A percentile compares a stretch with the other conserved stretches of the same genome.
phyloP scores from a whole-genome alignment of 1,140 invertebrate species.

The Drosophila leontia region DNA sequence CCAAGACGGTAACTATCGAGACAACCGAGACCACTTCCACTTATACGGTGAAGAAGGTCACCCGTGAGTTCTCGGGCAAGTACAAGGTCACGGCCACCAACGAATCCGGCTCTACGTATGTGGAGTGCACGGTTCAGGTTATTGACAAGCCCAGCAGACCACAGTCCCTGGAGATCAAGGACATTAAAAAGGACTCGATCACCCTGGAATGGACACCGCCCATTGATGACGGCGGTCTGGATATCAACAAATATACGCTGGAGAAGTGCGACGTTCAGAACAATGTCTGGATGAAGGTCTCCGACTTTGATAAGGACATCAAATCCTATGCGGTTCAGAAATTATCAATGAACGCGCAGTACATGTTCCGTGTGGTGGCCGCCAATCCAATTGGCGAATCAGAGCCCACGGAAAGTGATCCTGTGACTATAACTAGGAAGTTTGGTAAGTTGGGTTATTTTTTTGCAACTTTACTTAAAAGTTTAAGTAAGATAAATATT shows the following conservation, averaged over 20 bases:
- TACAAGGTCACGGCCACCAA: slow-evolving; percentile 90
- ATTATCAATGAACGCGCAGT: slow-evolving; percentile 91
- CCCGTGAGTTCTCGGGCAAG: slow-evolving; percentile 88
- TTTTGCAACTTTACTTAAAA: background rate
- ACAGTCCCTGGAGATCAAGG: slow-evolving; percentile 90
- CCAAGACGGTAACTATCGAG: slow-evolving; percentile 86
- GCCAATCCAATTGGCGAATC: slow-evolving; percentile 92
- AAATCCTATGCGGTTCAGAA: slow-evolving; percentile 91
- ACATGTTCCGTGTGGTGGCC: slow-evolving; percentile 94
- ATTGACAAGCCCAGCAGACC: slow-evolving; percentile 94
- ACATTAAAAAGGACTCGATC: slow-evolving; percentile 90
- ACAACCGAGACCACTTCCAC: slow-evolving; percentile 87
- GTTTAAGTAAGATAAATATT: too few species aligned
- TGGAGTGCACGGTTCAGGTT: slow-evolving; percentile 91
- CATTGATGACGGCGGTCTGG: slow-evolving; percentile 91
- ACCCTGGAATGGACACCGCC: slow-evolving; percentile 93
- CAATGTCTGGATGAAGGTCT: slow-evolving; percentile 91
- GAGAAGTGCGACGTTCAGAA: slow-evolving; percentile 91
- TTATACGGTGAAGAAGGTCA: slow-evolving; percentile 88
- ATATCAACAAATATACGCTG: slow-evolving; percentile 92
- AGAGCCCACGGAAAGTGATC: slow-evolving; percentile 90
- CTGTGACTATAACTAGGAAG: slow-evolving; percentile 88
- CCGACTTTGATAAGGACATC: slow-evolving; percentile 90
- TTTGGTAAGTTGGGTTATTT: slow-evolving; percentile 85
- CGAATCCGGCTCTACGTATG: slow-evolving; percentile 88